Conservation (phyloP, 1,140 invertebrate species). For the Pantala flavescens region DNA sequence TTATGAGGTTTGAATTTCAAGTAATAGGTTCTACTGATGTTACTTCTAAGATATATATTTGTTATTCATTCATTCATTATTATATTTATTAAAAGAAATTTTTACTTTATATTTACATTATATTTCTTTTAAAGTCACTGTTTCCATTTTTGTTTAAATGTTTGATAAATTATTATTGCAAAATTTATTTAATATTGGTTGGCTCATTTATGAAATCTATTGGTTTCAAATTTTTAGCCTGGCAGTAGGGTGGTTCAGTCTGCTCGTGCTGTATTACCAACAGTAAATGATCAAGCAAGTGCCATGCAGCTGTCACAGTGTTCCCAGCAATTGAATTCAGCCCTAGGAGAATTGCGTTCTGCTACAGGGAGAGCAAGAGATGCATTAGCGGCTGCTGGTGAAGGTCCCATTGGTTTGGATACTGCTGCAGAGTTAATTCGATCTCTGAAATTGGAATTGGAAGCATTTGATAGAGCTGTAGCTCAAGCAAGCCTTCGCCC, state of each 20-base stretch:
- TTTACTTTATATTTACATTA: too few relatives aligned
- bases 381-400: slow-evolving; percentile 73
- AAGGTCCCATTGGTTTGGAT: slow-evolving; percentile 36
- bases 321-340: slow-evolving; percentile 61
- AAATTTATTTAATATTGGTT: too few relatives aligned
- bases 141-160: too few relatives aligned
- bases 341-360: slow-evolving; percentile 66
- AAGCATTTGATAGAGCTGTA: slow-evolving; percentile 66
- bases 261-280: slow-evolving; percentile 72
- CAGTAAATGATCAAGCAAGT: slow-evolving; percentile 68
- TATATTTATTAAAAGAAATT: too few relatives aligned
- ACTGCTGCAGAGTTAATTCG: slow-evolving; percentile 52
- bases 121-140: too few relatives aligned
- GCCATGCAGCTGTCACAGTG: slow-evolving; percentile 59
- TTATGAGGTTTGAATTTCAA: slow-evolving; percentile 11
- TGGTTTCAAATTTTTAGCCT: slow-evolving; percentile 33
- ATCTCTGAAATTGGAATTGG: slow-evolving; percentile 67
- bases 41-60: too few relatives aligned
- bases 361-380: slow-evolving; percentile 74
- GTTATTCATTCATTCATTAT: too few relatives aligned
- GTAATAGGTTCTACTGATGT: too few relatives aligned
- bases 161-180: too few relatives aligned
- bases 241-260: slow-evolving; percentile 61
- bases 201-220: too few relatives aligned
- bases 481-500: slow-evolving; percentile 58